These are phyloP conservation scores for Sardina pilchardus DNA, from an alignment of 2,113 vertebrate genomes.

Conservation along the genomic window DNA sequence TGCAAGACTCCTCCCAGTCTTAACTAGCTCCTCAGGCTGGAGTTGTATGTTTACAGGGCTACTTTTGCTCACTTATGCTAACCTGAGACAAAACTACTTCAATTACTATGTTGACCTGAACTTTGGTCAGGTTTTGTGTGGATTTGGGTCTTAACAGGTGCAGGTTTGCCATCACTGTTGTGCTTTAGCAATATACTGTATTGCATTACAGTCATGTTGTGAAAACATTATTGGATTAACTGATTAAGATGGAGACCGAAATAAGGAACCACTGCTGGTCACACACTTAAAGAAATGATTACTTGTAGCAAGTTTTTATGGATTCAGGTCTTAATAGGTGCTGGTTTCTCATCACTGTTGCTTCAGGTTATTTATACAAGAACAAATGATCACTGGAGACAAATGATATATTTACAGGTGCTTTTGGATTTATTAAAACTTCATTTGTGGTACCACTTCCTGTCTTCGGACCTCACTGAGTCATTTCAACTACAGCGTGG, in stretches of 20 bases:
- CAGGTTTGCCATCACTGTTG: too few relatives aligned
- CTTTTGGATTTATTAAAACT: constrained; percentile 12
- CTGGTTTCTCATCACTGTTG: neutral
- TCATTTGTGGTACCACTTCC: neutral
- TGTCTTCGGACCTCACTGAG: neutral
- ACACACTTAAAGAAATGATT: neutral
- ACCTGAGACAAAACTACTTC: neutral
- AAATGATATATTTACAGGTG: neutral
- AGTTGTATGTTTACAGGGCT: neutral
- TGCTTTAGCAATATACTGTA: too few relatives aligned
- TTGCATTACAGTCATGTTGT: neutral
- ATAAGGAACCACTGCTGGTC: neutral
- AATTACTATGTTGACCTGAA: neutral
- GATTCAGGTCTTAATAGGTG: neutral
- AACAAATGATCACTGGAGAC: neutral
- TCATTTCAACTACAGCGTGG: neutral
- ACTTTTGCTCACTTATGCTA: neutral
- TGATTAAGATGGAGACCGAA: too few relatives aligned
- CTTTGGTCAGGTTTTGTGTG: neutral
- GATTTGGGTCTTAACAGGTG: too few relatives aligned
- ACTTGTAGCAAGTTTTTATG: neutral
- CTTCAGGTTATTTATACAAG: neutral
- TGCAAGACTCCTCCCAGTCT: too few relatives aligned
- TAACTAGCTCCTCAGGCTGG: too few relatives aligned
- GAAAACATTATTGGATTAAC: neutral